Conservation (phyloP, 2,113 vertebrate species). For the Paraplagusia blochii region DNA sequence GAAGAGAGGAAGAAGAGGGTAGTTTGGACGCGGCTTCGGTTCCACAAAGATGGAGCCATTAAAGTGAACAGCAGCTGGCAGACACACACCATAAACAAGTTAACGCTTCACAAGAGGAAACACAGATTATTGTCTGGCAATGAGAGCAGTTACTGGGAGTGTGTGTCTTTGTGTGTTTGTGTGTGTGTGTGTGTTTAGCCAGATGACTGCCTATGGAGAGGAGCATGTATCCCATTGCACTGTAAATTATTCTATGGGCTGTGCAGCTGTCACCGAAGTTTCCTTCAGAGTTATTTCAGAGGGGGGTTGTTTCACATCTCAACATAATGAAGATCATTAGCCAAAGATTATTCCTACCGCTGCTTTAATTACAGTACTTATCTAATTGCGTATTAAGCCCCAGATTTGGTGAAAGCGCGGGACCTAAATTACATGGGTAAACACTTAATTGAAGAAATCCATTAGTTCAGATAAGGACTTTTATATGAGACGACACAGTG, state of each 20-base stretch:
- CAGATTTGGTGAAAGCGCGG: constrained; percentile 55
- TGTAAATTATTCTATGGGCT: constrained; percentile 31
- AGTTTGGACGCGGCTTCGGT: constrained; percentile 52
- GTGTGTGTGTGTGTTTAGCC: constrained; percentile 9
- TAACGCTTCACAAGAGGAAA: constrained; percentile 61
- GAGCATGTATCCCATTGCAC: constrained; percentile 19
- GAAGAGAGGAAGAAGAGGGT: not conserved
- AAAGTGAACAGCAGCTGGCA: constrained; percentile 71
- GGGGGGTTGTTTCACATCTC: constrained; percentile 56
- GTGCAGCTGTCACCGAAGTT: constrained; percentile 47
- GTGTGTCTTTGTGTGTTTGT: constrained; percentile 18
- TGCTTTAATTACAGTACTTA: constrained; percentile 66
- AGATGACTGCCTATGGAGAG: constrained; percentile 32
- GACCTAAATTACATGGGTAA: constrained; percentile 64
- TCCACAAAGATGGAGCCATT: constrained; percentile 65
- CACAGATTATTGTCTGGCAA: constrained; percentile 61
- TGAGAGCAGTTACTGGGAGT: constrained; percentile 44
- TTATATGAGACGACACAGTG: constrained; percentile 38
- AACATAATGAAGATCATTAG: constrained; percentile 68
- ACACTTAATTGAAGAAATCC: constrained; percentile 70
- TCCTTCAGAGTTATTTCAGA: constrained; percentile 47
- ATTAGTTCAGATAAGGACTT: constrained; percentile 65
- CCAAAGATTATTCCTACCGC: constrained; percentile 60
- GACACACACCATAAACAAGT: constrained; percentile 65
- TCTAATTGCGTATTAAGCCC: constrained; percentile 67